phyloP scores from a whole-genome alignment of 1,140 invertebrate species.

The Drosophila mauritiana region DNA sequence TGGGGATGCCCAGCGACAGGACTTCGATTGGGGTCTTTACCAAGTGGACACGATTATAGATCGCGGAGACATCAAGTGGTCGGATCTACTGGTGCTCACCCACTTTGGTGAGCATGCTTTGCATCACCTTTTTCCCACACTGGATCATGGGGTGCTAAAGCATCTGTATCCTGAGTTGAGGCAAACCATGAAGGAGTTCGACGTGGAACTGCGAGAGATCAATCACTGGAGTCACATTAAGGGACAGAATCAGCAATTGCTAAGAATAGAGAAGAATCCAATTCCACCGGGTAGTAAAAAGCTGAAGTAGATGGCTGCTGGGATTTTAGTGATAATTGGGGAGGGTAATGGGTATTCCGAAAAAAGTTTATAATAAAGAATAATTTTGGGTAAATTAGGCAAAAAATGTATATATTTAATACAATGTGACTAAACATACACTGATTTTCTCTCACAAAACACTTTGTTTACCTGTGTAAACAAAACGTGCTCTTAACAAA shows the following conservation, averaged over 20 bases:
- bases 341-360: not conserved
- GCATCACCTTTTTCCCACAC: slow-evolving; percentile 92
- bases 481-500: not conserved
- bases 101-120: slow-evolving; percentile 91
- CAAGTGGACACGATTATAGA: slow-evolving; percentile 91
- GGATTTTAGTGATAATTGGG: not conserved
- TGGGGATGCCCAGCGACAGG: slow-evolving; percentile 87
- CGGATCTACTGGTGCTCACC: slow-evolving; percentile 88
- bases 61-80: slow-evolving; percentile 88
- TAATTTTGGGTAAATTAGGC: too few species aligned
- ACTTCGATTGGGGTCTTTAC: slow-evolving; percentile 91
- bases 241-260: slow-evolving; percentile 89
- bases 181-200: slow-evolving; percentile 89
- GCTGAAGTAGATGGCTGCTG: slow-evolving; percentile 13
- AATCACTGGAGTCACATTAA: slow-evolving; percentile 87
- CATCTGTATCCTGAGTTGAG: slow-evolving; percentile 88
- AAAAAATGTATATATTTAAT: not conserved
- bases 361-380: too few species aligned
- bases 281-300: slow-evolving; percentile 81
- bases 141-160: slow-evolving; percentile 90
- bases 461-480: not conserved
- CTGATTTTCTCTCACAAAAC: not conserved
- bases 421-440: not conserved
- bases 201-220: slow-evolving; percentile 85
- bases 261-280: slow-evolving; percentile 82